A percentile compares a stretch with the other conserved stretches of the same genome.
These are phyloP conservation scores for Gobionotothen gibberifrons DNA, from an alignment of 2,797 vertebrate genomes.

Conservation along the genomic window DNA sequence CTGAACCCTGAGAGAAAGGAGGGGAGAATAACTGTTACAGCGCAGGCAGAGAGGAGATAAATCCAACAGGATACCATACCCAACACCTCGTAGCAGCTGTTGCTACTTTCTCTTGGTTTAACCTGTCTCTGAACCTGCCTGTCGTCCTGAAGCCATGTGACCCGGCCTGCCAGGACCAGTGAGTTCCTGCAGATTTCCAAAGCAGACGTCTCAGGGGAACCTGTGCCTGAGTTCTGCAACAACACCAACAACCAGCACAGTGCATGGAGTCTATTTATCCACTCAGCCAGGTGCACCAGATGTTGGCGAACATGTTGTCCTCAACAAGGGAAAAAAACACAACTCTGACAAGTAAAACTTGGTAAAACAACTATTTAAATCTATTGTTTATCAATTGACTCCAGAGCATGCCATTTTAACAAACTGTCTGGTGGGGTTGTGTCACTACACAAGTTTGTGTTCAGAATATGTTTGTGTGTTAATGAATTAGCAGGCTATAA, in stretches of 20 bases:
- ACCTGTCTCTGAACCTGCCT: constrained; percentile 41
- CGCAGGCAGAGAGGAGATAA: constrained; percentile 2
- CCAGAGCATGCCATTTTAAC: not conserved
- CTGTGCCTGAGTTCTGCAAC: constrained; percentile 54
- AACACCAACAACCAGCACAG: constrained; percentile 57
- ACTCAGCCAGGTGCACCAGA: constrained; percentile 39
- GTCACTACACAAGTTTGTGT: not conserved
- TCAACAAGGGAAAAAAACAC: not conserved
- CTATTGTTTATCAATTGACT: not conserved
- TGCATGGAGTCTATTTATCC: constrained; percentile 45
- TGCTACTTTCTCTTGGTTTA: constrained; percentile 19
- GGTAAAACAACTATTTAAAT: not conserved
- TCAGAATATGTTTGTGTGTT: not conserved
- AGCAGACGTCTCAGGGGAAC: constrained; percentile 65
- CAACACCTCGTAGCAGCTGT: constrained; percentile 11
- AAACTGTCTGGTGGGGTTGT: not conserved
- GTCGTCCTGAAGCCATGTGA: constrained; percentile 40
- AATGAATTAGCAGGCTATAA: not conserved
- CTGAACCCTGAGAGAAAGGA: constrained; percentile 88
- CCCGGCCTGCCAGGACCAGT: constrained; percentile 20
- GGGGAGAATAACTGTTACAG: constrained; percentile 1
- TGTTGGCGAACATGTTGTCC: constrained; percentile 33
- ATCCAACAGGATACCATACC: not conserved
- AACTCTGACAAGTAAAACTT: not conserved
- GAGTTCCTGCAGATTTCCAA: constrained; percentile 67